Conservation (phyloP, 2,888 invertebrate genomes). For the Rugalucina vietnamica region DNA sequence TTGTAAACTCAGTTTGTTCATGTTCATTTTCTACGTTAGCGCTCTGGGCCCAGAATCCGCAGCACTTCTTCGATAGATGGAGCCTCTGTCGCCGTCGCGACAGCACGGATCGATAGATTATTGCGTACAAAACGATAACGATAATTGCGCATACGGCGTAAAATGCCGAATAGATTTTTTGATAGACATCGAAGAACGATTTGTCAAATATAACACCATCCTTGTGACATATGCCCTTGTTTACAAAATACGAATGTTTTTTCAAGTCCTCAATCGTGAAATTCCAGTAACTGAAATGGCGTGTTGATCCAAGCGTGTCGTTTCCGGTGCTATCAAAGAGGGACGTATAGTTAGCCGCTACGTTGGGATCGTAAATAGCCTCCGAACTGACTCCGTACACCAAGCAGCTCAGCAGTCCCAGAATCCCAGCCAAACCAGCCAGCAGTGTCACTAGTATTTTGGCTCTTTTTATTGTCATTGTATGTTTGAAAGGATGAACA, state of each 20-base stretch:
- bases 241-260: slow-evolving; percentile 22
- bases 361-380: not conserved
- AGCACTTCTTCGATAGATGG: slow-evolving; percentile 54
- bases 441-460: slow-evolving; percentile 59
- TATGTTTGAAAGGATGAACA: slow-evolving; percentile 79
- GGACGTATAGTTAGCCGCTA: not conserved
- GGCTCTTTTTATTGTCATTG: slow-evolving; percentile 77
- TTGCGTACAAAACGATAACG: slow-evolving; percentile 79
- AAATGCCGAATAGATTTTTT: slow-evolving; percentile 74
- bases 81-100: slow-evolving; percentile 48
- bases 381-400: slow-evolving; percentile 50
- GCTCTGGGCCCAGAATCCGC: slow-evolving; percentile 45
- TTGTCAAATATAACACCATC: slow-evolving; percentile 59
- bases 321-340: not conserved
- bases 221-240: slow-evolving; percentile 63
- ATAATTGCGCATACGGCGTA: slow-evolving; percentile 80
- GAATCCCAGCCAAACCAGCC: slow-evolving; percentile 52
- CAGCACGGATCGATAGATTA: slow-evolving; percentile 70
- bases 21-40: slow-evolving; percentile 41
- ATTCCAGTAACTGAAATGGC: not conserved
- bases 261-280: slow-evolving; percentile 11
- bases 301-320: not conserved
- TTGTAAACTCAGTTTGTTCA: slow-evolving; percentile 52
- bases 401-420: slow-evolving; percentile 64
- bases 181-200: slow-evolving; percentile 68